Evolutionary conservation across 2,888 invertebrate species (phyloP).

Genomic region (Drosophila phalerata): DNA sequence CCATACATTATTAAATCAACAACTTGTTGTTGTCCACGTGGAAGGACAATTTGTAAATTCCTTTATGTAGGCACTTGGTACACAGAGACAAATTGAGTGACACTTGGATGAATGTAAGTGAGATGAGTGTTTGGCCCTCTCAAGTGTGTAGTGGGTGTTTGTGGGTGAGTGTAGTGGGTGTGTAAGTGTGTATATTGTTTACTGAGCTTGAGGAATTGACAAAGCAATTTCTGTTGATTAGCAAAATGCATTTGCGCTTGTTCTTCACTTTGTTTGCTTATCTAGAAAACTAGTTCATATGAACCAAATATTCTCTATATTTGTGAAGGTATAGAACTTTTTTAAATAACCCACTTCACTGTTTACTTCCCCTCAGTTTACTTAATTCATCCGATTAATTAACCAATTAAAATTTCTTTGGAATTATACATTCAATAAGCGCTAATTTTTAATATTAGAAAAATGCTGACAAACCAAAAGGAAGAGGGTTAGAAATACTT

Average conservation of each 20-base stretch:
- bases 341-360: neutral
- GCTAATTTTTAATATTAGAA: too few relatives aligned
- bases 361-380: neutral
- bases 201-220: slow-evolving; percentile 22
- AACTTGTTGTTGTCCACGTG: slow-evolving; percentile 51
- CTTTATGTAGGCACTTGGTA: slow-evolving; percentile 38
- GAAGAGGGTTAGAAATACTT: too few relatives aligned
- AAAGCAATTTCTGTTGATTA: slow-evolving; percentile 67
- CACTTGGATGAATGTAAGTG: slow-evolving; percentile 58
- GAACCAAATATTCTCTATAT: neutral
- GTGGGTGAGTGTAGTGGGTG: slow-evolving; percentile 7
- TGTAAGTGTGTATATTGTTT: slow-evolving; percentile 23
- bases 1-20: slow-evolving; percentile 62
- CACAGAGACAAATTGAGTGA: slow-evolving; percentile 71
- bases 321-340: neutral
- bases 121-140: slow-evolving; percentile 49
- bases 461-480: too few relatives aligned
- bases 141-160: slow-evolving; percentile 5
- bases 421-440: too few relatives aligned
- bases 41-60: slow-evolving; percentile 52
- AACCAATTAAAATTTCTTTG: too few relatives aligned
- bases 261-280: slow-evolving; percentile 24
- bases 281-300: neutral
- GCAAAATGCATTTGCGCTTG: slow-evolving; percentile 54
- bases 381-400: too few relatives aligned